phyloP scores from a whole-genome alignment of 2,888 invertebrate genomes.

The Autographa gamma region DNA sequence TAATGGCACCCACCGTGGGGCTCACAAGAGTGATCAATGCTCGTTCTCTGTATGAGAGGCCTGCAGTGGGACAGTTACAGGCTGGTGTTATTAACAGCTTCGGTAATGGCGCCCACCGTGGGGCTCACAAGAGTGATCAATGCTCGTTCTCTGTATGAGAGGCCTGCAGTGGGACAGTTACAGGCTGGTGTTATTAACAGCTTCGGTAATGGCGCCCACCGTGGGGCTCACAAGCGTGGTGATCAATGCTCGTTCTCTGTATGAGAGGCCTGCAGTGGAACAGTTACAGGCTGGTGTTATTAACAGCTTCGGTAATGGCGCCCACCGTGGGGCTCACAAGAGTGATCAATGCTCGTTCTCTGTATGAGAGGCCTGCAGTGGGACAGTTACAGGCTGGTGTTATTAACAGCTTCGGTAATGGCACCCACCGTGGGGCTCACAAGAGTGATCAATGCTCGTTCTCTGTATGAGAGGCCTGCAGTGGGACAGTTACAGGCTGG shows the following conservation, averaged over 20 bases:
- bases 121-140: slow-evolving; percentile 12
- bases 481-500: slow-evolving; percentile 4
- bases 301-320: slow-evolving; percentile 25
- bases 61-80: slow-evolving; percentile 4
- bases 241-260: too few relatives aligned
- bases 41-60: too few relatives aligned
- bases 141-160: too few relatives aligned
- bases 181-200: slow-evolving; percentile 8
- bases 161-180: slow-evolving; percentile 4
- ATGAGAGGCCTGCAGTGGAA: too few relatives aligned
- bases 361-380: too few relatives aligned
- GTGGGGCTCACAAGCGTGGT: slow-evolving; percentile 14
- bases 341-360: too few relatives aligned
- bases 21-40: slow-evolving; percentile 14
- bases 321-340: slow-evolving; percentile 15
- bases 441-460: too few relatives aligned
- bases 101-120: slow-evolving; percentile 21
- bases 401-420: slow-evolving; percentile 26
- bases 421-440: slow-evolving; percentile 11
- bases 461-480: too few relatives aligned
- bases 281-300: slow-evolving; percentile 4
- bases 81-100: slow-evolving; percentile 16
- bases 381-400: slow-evolving; percentile 4
- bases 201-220: slow-evolving; percentile 25
- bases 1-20: slow-evolving; percentile 10